These are phyloP conservation scores for Odontamblyopus rebecca DNA, from an alignment of 2,797 vertebrate species.

Conservation along the genomic window DNA sequence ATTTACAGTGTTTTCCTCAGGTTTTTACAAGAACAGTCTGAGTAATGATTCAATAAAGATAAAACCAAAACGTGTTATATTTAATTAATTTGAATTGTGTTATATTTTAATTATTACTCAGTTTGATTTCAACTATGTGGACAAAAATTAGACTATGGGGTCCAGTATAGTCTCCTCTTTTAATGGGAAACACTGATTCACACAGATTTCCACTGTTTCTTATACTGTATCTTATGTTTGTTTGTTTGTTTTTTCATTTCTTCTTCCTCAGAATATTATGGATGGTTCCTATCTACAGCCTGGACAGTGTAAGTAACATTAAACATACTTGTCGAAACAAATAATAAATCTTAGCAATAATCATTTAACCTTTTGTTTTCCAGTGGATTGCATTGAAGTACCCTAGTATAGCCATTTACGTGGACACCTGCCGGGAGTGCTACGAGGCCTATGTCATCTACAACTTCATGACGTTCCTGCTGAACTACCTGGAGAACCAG, in stretches of 20 bases:
- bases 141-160: too few species aligned
- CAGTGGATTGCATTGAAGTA: conserved; percentile 98
- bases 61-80: too few species aligned
- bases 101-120: too few species aligned
- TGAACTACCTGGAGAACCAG: conserved; percentile 92
- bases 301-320: conserved; percentile 92
- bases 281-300: conserved; percentile 99
- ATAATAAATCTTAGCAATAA: not conserved
- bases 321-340: not conserved
- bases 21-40: too few species aligned
- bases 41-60: too few species aligned
- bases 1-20: not conserved
- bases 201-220: not conserved
- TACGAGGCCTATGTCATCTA: conserved; percentile 99
- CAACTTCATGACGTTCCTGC: conserved; percentile 98
- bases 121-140: too few species aligned
- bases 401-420: conserved; percentile 93
- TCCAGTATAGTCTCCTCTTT: too few species aligned
- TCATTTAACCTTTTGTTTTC: not conserved
- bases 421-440: conserved; percentile 98
- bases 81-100: too few species aligned
- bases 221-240: not conserved
- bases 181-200: too few species aligned
- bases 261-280: conserved; percentile 87
- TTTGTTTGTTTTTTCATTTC: not conserved